These are phyloP conservation scores for Microcaecilia unicolor DNA, from an alignment of 2,797 vertebrate species.

Conservation along the genomic window DNA sequence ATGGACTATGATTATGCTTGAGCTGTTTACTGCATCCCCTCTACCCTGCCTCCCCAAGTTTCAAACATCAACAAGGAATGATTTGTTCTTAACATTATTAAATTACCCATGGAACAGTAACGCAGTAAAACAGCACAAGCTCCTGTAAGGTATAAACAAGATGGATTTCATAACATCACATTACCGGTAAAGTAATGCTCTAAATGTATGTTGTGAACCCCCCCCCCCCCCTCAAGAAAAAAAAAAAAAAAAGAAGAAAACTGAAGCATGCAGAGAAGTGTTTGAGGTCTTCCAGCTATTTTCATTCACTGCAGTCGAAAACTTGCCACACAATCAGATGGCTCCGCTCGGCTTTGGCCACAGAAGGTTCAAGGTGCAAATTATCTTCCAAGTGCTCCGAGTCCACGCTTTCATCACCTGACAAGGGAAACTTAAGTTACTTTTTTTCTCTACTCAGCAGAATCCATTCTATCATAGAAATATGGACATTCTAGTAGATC, in stretches of 20 bases:
- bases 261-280: slow-evolving; percentile 50
- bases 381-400: slow-evolving; percentile 67
- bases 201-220: slow-evolving; percentile 48
- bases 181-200: slow-evolving; percentile 51
- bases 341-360: slow-evolving; percentile 89
- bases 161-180: slow-evolving; percentile 31
- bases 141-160: slow-evolving; percentile 29
- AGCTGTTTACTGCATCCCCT: too few species aligned
- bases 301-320: slow-evolving; percentile 64
- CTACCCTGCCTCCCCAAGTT: too few species aligned
- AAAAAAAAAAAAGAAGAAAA: slow-evolving; percentile 42
- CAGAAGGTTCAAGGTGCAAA: slow-evolving; percentile 76
- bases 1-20: too few species aligned
- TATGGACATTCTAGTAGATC: too few species aligned
- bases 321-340: slow-evolving; percentile 98
- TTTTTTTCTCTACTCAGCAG: neutral
- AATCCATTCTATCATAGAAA: too few species aligned
- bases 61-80: neutral
- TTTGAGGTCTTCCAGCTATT: slow-evolving; percentile 20
- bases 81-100: slow-evolving; percentile 33
- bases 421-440: neutral
- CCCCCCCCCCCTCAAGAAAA: too few species aligned
- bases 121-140: slow-evolving; percentile 41
- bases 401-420: slow-evolving; percentile 86
- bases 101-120: slow-evolving; percentile 32